Conservation (phyloP, 2,888 invertebrate genomes). For the Bellardia bayeri region DNA sequence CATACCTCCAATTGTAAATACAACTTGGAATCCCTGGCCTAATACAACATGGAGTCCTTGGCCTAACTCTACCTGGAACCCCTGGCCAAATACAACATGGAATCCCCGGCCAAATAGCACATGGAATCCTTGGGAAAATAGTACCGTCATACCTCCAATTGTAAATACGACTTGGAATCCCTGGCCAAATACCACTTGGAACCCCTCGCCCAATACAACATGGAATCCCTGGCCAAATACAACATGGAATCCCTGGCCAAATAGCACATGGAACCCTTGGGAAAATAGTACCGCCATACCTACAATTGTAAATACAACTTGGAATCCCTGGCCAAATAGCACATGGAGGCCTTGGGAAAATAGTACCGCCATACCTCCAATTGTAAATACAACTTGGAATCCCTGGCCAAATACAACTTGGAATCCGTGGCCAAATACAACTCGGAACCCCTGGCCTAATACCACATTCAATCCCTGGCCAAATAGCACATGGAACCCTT, state of each 20-base stretch:
- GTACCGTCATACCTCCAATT: not conserved
- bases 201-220: conserved; percentile 1
- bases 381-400: conserved; percentile 6
- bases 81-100: not conserved
- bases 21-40: not conserved
- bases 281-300: not conserved
- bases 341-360: not conserved
- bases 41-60: not conserved
- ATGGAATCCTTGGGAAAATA: not conserved
- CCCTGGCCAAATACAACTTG: not conserved
- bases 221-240: not conserved
- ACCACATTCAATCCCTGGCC: too few relatives aligned
- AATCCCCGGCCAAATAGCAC: not conserved
- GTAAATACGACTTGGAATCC: not conserved
- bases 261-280: not conserved
- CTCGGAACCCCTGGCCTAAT: not conserved
- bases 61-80: not conserved
- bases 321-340: not conserved
- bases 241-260: not conserved
- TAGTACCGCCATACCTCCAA: not conserved
- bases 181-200: not conserved
- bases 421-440: not conserved
- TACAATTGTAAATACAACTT: not conserved
- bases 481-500: not conserved
- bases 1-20: not conserved